Evolutionary conservation across 2,888 invertebrate species (phyloP), one percentile per base, ranked within the genome.

Genomic region (Sinhomidia bicolor): DNA sequence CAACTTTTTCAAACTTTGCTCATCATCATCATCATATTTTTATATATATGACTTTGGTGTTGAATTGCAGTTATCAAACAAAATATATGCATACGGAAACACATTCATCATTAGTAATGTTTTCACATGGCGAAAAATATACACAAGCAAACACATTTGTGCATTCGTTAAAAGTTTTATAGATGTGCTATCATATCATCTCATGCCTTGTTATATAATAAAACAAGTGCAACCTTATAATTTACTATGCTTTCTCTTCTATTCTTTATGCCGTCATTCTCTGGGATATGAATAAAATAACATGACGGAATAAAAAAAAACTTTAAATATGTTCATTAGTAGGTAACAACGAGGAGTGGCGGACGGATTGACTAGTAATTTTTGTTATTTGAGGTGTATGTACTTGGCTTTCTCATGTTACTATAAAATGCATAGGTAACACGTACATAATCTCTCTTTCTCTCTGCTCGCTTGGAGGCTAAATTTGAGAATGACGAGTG

Each of bases 401-500:
- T n/a, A n/a, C n/a, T n/a, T n/a, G n/a, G n/a, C n/a, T n/a, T n/a
- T n/a, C n/a, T n/a, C n/a, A n/a, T n/a, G n/a, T n/a, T n/a, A n/a
- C n/a, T n/a, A n/a, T n/a, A n/a, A n/a, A n/a, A 17, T 36, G 36
- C 36, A 36, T 17, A 60, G 60, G 23, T 54, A 57, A n/a, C n/a
- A n/a, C n/a, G n/a, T 17, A n/a, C 3, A 7, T 36, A 36, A 36
- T 36, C 36, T 36, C 36, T 36, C 36, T 36, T 7, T 36, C 36
- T 26, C 60, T 32, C 36, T 47, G 26, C 76, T 10, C 17, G 76
- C 76, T 76, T 36, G 51, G 51, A 76, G 76, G 47, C 76, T 26
- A 23, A 47, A 74, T 74, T n/a, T 29, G 36, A 79, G 14, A 20
- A 60, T 60, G 60, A 60, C 44, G 71, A 74, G 47, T 74, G 14